A percentile compares a stretch with the other conserved stretches of the same genome.
Conservation (phyloP, 2,888 invertebrate genomes). For the Stegana nigrithorax region DNA sequence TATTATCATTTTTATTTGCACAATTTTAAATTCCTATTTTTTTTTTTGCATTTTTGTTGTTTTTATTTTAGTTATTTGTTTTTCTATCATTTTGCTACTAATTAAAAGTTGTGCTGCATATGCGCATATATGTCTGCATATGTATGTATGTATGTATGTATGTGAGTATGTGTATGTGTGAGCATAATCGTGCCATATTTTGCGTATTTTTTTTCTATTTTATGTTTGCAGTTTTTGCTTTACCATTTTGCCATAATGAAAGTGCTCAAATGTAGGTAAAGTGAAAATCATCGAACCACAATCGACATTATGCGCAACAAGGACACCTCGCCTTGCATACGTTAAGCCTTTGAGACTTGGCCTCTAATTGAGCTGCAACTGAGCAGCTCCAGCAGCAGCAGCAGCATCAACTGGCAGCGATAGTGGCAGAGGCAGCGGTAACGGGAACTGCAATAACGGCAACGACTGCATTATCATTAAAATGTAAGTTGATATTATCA, state of each 20-base stretch:
- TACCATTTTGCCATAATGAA: too few species aligned
- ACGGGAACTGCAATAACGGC: too few species aligned
- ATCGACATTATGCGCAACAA: background rate
- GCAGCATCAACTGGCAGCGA: background rate
- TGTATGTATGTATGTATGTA: too few species aligned
- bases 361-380: conserved; percentile 11
- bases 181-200: too few species aligned
- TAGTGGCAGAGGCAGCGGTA: too few species aligned
- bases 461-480: conserved; percentile 1
- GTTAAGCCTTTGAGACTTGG: background rate
- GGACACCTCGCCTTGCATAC: background rate
- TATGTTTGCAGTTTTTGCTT: too few species aligned
- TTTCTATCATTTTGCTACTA: conserved; percentile 3
- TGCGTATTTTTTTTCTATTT: too few species aligned
- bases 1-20: background rate
- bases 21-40: background rate
- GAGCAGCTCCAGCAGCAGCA: background rate
- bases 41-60: background rate
- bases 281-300: background rate
- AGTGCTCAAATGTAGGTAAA: too few species aligned
- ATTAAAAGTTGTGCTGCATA: background rate
- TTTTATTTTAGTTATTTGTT: background rate
- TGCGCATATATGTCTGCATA: background rate
- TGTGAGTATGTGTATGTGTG: too few species aligned
- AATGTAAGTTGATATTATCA: conserved; percentile 14